Conservation (phyloP, 2,797 vertebrate genomes). For the Balearica regulorum region DNA sequence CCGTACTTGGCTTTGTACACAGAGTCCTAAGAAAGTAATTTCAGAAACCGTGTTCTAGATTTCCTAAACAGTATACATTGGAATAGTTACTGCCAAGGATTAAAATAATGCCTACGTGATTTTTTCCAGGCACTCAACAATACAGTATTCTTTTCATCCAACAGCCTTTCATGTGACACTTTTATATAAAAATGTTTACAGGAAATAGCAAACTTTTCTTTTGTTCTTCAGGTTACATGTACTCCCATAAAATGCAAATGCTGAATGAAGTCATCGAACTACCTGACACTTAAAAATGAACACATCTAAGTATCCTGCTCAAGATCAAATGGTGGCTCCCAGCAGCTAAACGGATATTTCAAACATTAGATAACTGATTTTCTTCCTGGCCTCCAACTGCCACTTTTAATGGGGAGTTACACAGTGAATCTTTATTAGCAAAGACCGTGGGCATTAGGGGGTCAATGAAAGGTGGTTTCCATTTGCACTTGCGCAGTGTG, state of each 20-base stretch:
- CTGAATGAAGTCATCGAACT: conserved; percentile 7
- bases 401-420: conserved; percentile 1
- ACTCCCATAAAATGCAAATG: conserved; percentile 22
- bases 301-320: conserved; percentile 47
- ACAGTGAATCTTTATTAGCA: conserved; percentile 14
- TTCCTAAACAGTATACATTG: conserved; percentile 53
- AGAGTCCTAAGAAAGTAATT: conserved; percentile 49
- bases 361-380: conserved; percentile 42
- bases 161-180: conserved; percentile 69
- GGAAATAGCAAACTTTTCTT: conserved; percentile 61
- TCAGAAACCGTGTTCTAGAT: conserved; percentile 39
- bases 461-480: neutral
- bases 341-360: conserved; percentile 36
- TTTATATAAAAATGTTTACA: conserved; percentile 70
- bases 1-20: neutral
- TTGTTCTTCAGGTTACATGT: conserved; percentile 36
- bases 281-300: conserved; percentile 61
- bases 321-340: conserved; percentile 69
- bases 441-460: neutral
- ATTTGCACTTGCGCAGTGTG: neutral
- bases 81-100: conserved; percentile 52
- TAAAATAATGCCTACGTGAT: conserved; percentile 58
- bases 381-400: conserved; percentile 9
- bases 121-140: conserved; percentile 68
- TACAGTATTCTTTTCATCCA: conserved; percentile 47